A percentile compares a stretch with the other conserved stretches of the same genome.
Evolutionary conservation across 2,888 invertebrate species (phyloP).

Genomic region (Blera fallax): DNA sequence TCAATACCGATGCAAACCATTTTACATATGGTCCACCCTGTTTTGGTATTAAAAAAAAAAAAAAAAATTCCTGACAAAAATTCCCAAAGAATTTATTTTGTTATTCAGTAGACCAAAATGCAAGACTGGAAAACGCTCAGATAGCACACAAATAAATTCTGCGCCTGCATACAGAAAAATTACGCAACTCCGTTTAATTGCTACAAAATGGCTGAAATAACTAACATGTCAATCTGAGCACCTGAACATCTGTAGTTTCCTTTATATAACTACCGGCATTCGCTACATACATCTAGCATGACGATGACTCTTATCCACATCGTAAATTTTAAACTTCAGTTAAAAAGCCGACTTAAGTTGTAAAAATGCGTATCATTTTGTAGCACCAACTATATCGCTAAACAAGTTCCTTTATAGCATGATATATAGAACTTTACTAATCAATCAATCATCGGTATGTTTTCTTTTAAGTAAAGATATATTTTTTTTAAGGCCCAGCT

Average conservation of each 20-base stretch:
- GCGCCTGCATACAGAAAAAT: no score
- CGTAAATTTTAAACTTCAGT: neutral
- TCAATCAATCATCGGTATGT: slow-evolving; percentile 28
- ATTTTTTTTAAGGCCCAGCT: neutral
- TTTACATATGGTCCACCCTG: no score
- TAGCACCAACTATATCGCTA: neutral
- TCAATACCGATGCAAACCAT: no score
- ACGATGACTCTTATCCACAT: neutral
- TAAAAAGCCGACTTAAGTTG: slow-evolving; percentile 5
- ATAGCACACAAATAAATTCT: no score
- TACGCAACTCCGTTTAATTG: neutral
- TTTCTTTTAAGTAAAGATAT: neutral
- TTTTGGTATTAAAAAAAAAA: no score
- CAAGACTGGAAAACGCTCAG: no score
- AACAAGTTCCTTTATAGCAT: slow-evolving; percentile 1
- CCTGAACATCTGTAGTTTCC: neutral
- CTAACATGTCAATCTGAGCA: no score
- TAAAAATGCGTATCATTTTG: neutral
- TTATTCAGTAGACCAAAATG: no score
- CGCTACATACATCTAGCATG: neutral
- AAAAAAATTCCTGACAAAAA: no score
- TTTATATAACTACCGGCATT: neutral
- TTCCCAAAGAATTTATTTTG: no score
- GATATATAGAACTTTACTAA: neutral
- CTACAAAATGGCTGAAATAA: neutral